Evolutionary conservation across 2,113 vertebrate genomes (phyloP).

Genomic region (Gavialis gangeticus): DNA sequence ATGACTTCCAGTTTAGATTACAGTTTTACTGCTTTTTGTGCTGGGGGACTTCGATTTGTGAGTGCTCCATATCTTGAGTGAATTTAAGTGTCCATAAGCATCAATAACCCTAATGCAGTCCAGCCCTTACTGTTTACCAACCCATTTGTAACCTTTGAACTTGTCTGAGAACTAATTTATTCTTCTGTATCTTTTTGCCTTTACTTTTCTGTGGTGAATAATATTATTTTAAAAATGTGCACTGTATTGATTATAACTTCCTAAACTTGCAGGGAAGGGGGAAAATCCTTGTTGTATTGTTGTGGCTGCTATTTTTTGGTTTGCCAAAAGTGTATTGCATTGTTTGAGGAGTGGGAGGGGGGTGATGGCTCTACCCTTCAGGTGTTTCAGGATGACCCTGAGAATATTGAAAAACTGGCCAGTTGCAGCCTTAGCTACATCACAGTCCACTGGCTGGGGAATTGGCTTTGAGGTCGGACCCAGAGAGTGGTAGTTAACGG

Average conservation of each 20-base stretch:
- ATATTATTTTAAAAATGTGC: not conserved
- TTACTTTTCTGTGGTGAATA: not conserved
- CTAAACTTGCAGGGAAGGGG: not conserved
- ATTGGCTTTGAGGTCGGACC: too few species aligned
- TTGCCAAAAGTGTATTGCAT: not conserved
- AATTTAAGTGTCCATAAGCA: not conserved
- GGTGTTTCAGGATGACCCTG: rapidly evolving
- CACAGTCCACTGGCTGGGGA: too few species aligned
- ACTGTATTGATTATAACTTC: not conserved
- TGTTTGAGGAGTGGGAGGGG: not conserved
- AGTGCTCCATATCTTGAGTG: not conserved
- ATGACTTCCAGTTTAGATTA: not conserved
- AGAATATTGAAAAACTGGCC: not conserved
- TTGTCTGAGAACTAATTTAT: not conserved
- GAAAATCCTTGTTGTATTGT: not conserved
- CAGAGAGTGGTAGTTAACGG: too few species aligned
- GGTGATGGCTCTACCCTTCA: not conserved
- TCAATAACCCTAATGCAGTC: not conserved
- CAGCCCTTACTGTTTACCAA: not conserved
- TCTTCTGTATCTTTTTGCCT: not conserved
- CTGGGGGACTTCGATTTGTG: not conserved
- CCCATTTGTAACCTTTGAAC: not conserved
- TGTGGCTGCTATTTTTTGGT: not conserved
- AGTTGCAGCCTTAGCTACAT: too few species aligned
- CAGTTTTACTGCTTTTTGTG: not conserved